Evolutionary conservation across 2,888 invertebrate genomes (phyloP).

Genomic region (Coleophora flavipennella): DNA sequence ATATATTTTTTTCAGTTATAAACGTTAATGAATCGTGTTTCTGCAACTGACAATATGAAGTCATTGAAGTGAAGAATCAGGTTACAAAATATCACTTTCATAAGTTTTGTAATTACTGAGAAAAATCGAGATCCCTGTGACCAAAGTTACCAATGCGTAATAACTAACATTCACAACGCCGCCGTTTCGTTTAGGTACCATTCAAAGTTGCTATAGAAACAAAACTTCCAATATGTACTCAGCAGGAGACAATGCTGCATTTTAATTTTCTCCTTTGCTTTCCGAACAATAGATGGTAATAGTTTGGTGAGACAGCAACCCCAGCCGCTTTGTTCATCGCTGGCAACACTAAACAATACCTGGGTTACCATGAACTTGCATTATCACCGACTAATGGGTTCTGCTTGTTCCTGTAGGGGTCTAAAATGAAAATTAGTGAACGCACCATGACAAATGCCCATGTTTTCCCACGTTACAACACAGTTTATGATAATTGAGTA

Average conservation of each 20-base stretch:
- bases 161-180: too few species aligned
- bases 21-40: too few species aligned
- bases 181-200: too few species aligned
- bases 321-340: slow-evolving; percentile 45
- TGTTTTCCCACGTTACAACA: slow-evolving; percentile 41
- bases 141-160: too few species aligned
- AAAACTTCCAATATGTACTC: slow-evolving; percentile 35
- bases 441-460: slow-evolving; percentile 41
- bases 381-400: slow-evolving; percentile 66
- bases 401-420: slow-evolving; percentile 39
- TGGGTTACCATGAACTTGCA: slow-evolving; percentile 59
- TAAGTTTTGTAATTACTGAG: too few species aligned
- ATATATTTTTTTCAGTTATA: too few species aligned
- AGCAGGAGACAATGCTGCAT: slow-evolving; percentile 60
- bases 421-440: slow-evolving; percentile 46
- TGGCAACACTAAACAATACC: slow-evolving; percentile 66
- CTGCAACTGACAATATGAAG: too few species aligned
- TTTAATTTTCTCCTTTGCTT: slow-evolving; percentile 63
- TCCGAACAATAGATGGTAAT: slow-evolving; percentile 61
- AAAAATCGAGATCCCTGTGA: too few species aligned
- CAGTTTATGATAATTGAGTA: slow-evolving; percentile 13
- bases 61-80: too few species aligned
- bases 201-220: neutral
- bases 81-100: too few species aligned
- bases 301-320: slow-evolving; percentile 63